phyloP scores from a whole-genome alignment of 2,888 invertebrate species.

The Drosophila infuscata region DNA sequence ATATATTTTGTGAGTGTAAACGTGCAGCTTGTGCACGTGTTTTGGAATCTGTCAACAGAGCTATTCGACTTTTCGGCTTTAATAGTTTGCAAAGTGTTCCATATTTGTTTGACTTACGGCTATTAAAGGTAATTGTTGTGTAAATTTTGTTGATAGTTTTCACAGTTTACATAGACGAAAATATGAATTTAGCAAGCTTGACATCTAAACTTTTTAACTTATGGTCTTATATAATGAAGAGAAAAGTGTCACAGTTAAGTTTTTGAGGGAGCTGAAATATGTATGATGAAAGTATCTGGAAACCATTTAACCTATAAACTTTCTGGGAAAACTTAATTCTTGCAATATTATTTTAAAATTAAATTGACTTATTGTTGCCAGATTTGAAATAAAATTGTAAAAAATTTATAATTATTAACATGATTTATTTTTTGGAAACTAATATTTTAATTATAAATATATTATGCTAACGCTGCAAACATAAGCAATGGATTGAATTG shows the following conservation, averaged over 20 bases:
- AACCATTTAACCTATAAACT: too few species aligned
- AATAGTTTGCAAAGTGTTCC: slow-evolving; percentile 65
- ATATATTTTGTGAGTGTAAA: slow-evolving; percentile 57
- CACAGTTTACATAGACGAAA: slow-evolving; percentile 11
- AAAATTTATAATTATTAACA: neutral
- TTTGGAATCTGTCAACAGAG: slow-evolving; percentile 74
- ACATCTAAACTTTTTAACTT: slow-evolving; percentile 24
- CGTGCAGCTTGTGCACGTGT: slow-evolving; percentile 69
- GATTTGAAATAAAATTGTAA: neutral
- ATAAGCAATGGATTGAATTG: neutral
- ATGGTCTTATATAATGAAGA: slow-evolving; percentile 12
- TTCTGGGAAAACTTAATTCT: neutral
- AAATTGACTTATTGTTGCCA: neutral
- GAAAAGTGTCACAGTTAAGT: neutral
- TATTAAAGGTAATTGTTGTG: slow-evolving; percentile 51
- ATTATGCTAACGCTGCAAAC: neutral
- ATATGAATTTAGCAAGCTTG: slow-evolving; percentile 14
- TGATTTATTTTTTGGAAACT: neutral
- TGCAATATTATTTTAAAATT: too few species aligned
- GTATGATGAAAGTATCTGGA: too few species aligned
- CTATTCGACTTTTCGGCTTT: slow-evolving; percentile 71
- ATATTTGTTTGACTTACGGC: slow-evolving; percentile 34
- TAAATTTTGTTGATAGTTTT: slow-evolving; percentile 37
- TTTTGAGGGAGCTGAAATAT: too few species aligned
- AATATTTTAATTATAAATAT: neutral